Evolutionary conservation across 2,888 invertebrate species (phyloP), one percentile per base, ranked within the genome.

Genomic region (Cremastinae sp.): DNA sequence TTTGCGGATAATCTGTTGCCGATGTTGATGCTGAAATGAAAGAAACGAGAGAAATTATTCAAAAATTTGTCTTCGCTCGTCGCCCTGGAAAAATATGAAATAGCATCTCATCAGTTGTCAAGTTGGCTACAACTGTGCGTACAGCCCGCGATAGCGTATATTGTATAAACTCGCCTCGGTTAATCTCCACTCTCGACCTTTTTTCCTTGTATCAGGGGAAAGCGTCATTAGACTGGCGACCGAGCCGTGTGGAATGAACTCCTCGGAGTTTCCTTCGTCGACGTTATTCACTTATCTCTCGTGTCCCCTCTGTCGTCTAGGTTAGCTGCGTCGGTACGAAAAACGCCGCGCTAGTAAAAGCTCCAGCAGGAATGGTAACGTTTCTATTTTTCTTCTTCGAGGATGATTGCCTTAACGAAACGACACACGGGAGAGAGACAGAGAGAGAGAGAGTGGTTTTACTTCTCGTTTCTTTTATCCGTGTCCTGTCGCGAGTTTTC

Each of bases 341-440:
- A 20, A 49, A 38, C 51, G 49, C 18, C 34, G 36, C 68, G 38
- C 49, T 59, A 69, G 68, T 58, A 69, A 69, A 58, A 49, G 49
- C 58, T 49, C 49, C 34, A 47, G 66, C 56, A 53, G 34, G 62
- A 58, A 38, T 45, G 62, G 68, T 68, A 66, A 75, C 72, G 56
- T 72, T 72, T 59, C 70, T 49, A 68, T 79, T 75, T 69, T 56
- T 59, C 70, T 70, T 66, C 69, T 45, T 61, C 59, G 41, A 72
- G 56, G 73, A 78, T 81, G 83, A 83, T 83, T 83, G 81, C 81
- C 78, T 81, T 84, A 84, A 84, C 81, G 82, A 81, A 83, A 84
- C 82, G 81, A 75, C 66, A 66, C 53, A 38, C 8, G 65, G 51
- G 1, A 51, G 34, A 62, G 18, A 20, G 38, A 16, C 18, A 38